phyloP scores from a whole-genome alignment of 1,140 invertebrate genomes.

The Zaprionus ghesquierei region DNA sequence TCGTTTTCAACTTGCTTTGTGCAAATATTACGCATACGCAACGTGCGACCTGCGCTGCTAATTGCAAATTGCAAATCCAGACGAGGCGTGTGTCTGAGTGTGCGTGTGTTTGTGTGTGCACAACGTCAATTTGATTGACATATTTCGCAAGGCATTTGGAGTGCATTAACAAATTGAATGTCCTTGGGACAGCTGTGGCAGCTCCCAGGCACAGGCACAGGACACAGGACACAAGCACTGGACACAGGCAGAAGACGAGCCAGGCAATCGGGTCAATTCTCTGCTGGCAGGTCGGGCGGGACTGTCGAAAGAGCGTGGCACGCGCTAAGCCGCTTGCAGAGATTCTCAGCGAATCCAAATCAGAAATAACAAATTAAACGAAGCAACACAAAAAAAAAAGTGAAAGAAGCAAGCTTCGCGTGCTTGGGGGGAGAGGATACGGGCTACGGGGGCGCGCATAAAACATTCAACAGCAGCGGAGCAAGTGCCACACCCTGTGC shows the following conservation, averaged over 20 bases:
- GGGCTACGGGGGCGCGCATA: neutral
- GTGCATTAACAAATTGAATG: neutral
- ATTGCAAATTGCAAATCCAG: neutral
- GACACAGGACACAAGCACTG: neutral
- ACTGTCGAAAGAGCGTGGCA: neutral
- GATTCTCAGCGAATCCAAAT: neutral
- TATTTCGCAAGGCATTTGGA: neutral
- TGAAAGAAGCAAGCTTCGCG: neutral
- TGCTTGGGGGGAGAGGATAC: neutral
- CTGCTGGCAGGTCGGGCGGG: too few species aligned
- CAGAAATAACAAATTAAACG: neutral
- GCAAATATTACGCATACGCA: constrained; percentile 3
- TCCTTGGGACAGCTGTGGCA: neutral
- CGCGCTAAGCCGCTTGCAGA: neutral
- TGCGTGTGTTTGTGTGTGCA: neutral
- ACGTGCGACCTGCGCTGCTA: neutral
- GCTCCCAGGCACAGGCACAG: neutral
- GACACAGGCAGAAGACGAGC: neutral
- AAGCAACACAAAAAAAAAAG: neutral
- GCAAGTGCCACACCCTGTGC: neutral
- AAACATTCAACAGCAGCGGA: neutral
- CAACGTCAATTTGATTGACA: neutral
- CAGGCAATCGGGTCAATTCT: neutral
- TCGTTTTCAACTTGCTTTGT: neutral
- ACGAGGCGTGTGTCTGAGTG: neutral